Percentiles rank a stretch among this genome's conserved stretches.
Conservation (phyloP, 1,140 invertebrate genomes). For the Linepithema humile region DNA sequence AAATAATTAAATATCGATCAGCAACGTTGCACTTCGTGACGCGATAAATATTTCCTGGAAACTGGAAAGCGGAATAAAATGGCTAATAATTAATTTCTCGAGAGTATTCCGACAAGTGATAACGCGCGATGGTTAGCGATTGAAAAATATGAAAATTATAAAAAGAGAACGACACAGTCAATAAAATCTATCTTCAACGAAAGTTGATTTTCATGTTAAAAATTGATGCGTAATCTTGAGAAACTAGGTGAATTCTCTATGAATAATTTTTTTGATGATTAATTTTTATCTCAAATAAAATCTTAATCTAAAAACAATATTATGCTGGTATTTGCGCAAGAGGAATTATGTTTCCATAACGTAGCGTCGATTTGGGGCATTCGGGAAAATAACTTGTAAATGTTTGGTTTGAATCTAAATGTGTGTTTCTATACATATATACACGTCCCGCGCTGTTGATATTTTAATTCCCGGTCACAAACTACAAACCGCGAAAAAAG, state of each 20-base stretch:
- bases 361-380: background rate
- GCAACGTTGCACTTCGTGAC: background rate
- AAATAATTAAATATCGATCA: conserved; percentile 42
- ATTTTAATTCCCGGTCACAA: conserved; percentile 30
- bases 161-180: background rate
- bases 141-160: background rate
- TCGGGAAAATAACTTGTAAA: background rate
- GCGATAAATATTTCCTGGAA: conserved; percentile 10
- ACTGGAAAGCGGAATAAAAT: background rate
- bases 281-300: no score
- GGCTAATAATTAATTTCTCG: conserved; percentile 4
- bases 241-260: background rate
- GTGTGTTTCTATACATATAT: background rate
- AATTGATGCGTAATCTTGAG: background rate
- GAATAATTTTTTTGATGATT: no score
- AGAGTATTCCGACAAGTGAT: background rate
- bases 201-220: background rate
- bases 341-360: background rate
- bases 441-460: background rate
- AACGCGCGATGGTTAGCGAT: background rate
- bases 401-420: background rate
- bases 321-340: no score
- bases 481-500: conserved; percentile 25
- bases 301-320: no score
- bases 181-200: background rate